Conservation (phyloP, 1,140 invertebrate genomes). For the Matsumurasca onukii region DNA sequence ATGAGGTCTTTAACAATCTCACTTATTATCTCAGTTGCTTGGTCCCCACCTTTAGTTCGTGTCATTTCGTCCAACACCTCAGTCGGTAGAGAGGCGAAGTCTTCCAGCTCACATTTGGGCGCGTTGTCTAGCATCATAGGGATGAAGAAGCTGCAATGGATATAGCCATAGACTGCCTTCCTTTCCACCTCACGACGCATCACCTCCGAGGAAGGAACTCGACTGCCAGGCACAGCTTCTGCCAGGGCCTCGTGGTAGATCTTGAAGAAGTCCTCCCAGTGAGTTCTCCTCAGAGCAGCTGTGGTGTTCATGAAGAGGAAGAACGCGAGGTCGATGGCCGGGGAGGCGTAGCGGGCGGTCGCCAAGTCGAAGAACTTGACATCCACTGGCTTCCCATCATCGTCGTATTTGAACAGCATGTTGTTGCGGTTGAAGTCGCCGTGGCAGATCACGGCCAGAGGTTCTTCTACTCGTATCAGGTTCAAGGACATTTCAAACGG, state of each 20-base stretch:
- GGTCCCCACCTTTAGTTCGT: not conserved
- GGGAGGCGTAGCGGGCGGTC: conserved; percentile 45
- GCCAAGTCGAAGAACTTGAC: conserved; percentile 50
- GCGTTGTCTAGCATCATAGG: conserved; percentile 35
- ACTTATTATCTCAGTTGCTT: not conserved
- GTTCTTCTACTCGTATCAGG: conserved; percentile 41
- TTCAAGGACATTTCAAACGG: not conserved
- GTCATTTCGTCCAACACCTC: not conserved
- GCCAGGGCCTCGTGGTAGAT: conserved; percentile 44
- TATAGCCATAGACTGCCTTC: conserved; percentile 45
- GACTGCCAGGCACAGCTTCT: not conserved
- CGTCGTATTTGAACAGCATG: conserved; percentile 51
- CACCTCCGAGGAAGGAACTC: conserved; percentile 38
- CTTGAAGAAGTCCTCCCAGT: conserved; percentile 44
- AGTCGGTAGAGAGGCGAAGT: not conserved
- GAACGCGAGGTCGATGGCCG: conserved; percentile 48
- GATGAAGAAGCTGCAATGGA: conserved; percentile 44
- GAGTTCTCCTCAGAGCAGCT: conserved; percentile 32
- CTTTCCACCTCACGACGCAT: conserved; percentile 45
- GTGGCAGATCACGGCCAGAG: conserved; percentile 52
- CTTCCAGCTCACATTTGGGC: conserved; percentile 2
- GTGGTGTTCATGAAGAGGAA: conserved; percentile 48
- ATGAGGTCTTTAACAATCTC: not conserved
- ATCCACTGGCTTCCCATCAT: conserved; percentile 34
- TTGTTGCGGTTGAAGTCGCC: conserved; percentile 59